Conservation (phyloP, 2,113 vertebrate species). For the Mesocricetus auratus region DNA sequence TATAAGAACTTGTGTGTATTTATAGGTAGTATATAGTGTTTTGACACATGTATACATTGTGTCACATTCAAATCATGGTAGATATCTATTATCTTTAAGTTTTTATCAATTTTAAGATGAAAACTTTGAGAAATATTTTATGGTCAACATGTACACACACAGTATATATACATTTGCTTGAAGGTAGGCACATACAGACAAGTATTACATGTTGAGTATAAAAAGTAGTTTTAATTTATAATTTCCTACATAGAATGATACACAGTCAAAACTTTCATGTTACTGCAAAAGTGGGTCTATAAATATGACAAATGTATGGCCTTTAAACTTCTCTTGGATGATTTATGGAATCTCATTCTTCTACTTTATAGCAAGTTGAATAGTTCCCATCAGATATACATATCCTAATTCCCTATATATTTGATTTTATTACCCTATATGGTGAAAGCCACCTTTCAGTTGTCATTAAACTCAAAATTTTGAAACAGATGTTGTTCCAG, state of each 20-base stretch:
- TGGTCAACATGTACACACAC: background rate
- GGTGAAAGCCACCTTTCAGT: background rate
- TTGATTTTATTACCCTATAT: background rate
- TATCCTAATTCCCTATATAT: background rate
- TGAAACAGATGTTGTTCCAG: background rate
- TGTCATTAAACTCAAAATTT: background rate
- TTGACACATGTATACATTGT: background rate
- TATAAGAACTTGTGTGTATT: background rate
- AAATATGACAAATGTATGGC: background rate
- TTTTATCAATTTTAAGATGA: background rate
- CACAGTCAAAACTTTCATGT: conserved; percentile 50
- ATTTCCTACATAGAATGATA: background rate
- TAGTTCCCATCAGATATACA: background rate
- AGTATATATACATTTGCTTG: background rate
- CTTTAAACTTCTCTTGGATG: conserved; percentile 39
- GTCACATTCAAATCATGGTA: no score
- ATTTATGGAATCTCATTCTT: background rate
- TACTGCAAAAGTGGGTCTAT: background rate
- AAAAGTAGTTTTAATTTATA: background rate
- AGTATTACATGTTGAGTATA: background rate
- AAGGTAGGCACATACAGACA: background rate
- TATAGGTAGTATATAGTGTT: background rate
- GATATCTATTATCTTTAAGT: background rate
- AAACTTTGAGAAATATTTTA: background rate
- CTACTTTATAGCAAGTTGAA: background rate